Evolutionary conservation across 2,888 invertebrate genomes (phyloP).

Genomic region (Drosophila sordidapex): DNA sequence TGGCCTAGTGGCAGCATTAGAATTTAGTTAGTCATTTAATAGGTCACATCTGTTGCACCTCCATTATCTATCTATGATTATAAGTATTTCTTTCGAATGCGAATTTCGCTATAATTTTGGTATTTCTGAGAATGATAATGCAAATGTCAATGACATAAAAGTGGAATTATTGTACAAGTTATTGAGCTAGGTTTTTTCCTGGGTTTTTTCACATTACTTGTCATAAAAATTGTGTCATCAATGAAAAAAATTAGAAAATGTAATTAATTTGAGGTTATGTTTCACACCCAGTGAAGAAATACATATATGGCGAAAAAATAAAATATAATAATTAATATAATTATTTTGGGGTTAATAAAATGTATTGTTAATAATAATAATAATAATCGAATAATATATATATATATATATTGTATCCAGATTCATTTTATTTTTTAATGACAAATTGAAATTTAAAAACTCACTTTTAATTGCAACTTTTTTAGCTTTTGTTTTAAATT

Average conservation of each 20-base stretch:
- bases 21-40: not conserved
- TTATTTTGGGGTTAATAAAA: not conserved
- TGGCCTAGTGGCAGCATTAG: not conserved
- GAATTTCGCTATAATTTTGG: not conserved
- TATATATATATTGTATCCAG: fast-evolving
- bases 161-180: not conserved
- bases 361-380: not conserved
- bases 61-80: not conserved
- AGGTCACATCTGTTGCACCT: not conserved
- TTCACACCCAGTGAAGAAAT: not conserved
- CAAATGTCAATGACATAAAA: not conserved
- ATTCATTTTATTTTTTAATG: not conserved
- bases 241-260: not conserved
- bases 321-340: not conserved
- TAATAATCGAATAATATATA: not conserved
- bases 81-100: not conserved
- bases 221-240: not conserved
- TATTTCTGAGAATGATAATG: too few species aligned
- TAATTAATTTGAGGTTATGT: not conserved
- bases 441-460: not conserved
- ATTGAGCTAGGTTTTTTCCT: not conserved
- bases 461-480: not conserved
- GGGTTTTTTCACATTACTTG: not conserved
- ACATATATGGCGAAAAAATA: not conserved
- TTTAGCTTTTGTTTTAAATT: too few species aligned